phyloP scores from a whole-genome alignment of 2,888 invertebrate genomes.

The Sphaerophoria taeniata region DNA sequence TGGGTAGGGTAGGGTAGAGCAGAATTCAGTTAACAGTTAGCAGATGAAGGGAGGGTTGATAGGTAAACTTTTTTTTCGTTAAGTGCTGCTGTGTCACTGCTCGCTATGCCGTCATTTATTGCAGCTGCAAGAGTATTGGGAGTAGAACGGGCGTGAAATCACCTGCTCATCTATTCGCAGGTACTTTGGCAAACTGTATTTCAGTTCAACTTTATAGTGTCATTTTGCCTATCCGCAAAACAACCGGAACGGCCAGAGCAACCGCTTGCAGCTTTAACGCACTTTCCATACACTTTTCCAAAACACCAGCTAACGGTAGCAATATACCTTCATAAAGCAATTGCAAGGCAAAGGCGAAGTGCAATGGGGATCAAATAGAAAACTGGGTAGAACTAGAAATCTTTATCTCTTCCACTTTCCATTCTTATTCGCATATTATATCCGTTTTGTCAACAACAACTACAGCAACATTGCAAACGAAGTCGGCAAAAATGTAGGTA shows the following conservation, averaged over 20 bases:
- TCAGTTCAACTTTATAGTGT: conserved; percentile 28
- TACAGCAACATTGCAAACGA: conserved; percentile 20
- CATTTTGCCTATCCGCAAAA: background rate
- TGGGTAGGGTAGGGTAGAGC: background rate
- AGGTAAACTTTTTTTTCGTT: conserved; percentile 25
- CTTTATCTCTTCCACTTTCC: conserved; percentile 59
- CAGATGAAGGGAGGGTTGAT: background rate
- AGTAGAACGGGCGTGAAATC: conserved; percentile 44
- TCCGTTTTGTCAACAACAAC: conserved; percentile 51
- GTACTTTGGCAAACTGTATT: conserved; percentile 27
- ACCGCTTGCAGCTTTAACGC: conserved; percentile 13
- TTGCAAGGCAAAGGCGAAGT: background rate
- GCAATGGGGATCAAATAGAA: conserved; percentile 11
- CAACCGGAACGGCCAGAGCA: conserved; percentile 4
- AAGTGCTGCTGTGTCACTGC: background rate
- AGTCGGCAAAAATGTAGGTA: background rate
- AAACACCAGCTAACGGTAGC: conserved; percentile 13
- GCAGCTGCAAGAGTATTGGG: conserved; percentile 32
- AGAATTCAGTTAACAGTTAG: background rate
- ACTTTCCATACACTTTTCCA: conserved; percentile 45
- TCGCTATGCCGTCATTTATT: conserved; percentile 28
- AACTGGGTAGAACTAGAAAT: conserved; percentile 13
- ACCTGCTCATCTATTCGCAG: conserved; percentile 37
- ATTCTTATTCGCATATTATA: conserved; percentile 22
- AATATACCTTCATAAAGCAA: conserved; percentile 19